These are phyloP conservation scores for Erebia palarica DNA, from an alignment of 2,888 invertebrate species.

Conservation along the genomic window DNA sequence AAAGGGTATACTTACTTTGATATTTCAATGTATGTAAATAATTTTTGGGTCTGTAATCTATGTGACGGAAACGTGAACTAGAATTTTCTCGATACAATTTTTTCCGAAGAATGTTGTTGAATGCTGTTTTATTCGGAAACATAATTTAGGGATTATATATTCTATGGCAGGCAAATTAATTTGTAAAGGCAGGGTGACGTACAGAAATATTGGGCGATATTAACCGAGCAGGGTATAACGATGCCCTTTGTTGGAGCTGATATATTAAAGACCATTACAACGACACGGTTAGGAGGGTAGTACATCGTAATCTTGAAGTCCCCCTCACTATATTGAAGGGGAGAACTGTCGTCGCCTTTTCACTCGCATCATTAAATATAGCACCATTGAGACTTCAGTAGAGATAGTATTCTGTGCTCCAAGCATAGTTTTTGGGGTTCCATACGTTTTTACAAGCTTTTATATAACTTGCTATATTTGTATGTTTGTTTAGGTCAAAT, in stretches of 20 bases:
- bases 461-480: too few relatives aligned
- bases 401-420: too few relatives aligned
- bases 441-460: too few relatives aligned
- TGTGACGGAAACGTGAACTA: too few relatives aligned
- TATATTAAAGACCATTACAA: conserved; percentile 18
- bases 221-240: conserved; percentile 1
- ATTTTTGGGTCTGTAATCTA: too few relatives aligned
- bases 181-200: conserved; percentile 12
- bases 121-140: too few relatives aligned
- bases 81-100: too few relatives aligned
- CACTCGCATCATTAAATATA: conserved; percentile 8
- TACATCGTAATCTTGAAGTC: conserved; percentile 9
- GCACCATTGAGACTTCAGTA: not conserved
- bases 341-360: conserved; percentile 5
- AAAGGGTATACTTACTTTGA: too few relatives aligned
- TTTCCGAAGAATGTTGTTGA: too few relatives aligned
- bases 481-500: too few relatives aligned
- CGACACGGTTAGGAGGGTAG: not conserved
- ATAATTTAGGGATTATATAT: too few relatives aligned
- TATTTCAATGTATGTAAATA: too few relatives aligned
- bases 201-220: conserved; percentile 11
- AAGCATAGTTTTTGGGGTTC: conserved; percentile 6
- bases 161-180: not conserved
- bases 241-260: conserved; percentile 15
- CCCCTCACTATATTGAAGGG: conserved; percentile 7